A percentile compares a stretch with the other conserved stretches of the same genome.
These are phyloP conservation scores for Rhimphoctona megacephalus DNA, from an alignment of 2,888 invertebrate genomes.

Conservation along the genomic window DNA sequence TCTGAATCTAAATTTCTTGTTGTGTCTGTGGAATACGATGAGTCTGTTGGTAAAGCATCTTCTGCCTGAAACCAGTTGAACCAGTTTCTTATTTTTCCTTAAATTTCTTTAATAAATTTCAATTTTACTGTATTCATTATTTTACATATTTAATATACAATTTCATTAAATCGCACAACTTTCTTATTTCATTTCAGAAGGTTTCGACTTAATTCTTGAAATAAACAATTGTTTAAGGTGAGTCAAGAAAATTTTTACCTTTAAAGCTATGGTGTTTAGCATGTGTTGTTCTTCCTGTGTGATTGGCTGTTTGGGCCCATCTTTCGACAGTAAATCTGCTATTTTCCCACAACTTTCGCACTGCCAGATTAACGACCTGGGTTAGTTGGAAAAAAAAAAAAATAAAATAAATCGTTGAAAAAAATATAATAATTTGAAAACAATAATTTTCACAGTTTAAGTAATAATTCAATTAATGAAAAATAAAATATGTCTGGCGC, in stretches of 20 bases:
- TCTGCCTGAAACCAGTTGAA: conserved; percentile 75
- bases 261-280: conserved; percentile 86
- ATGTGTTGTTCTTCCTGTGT: conserved; percentile 86
- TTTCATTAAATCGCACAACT: too few species aligned
- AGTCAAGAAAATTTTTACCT: conserved; percentile 80
- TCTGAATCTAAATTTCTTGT: conserved; percentile 72
- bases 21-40: conserved; percentile 70
- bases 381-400: conserved; percentile 51
- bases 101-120: not conserved
- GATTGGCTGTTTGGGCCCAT: conserved; percentile 83
- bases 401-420: conserved; percentile 1
- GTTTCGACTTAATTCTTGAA: not conserved
- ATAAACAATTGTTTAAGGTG: not conserved
- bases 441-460: not conserved
- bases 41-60: conserved; percentile 74
- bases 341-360: conserved; percentile 89
- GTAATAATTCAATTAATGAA: not conserved
- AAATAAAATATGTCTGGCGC: too few species aligned
- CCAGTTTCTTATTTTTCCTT: not conserved
- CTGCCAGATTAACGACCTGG: conserved; percentile 88
- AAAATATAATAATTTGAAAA: not conserved
- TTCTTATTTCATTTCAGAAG: too few species aligned
- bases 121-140: too few species aligned
- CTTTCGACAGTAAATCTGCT: conserved; percentile 85
- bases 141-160: too few species aligned